These are phyloP conservation scores for Drosophila macrospina DNA, from an alignment of 2,888 invertebrate species.

Conservation along the genomic window DNA sequence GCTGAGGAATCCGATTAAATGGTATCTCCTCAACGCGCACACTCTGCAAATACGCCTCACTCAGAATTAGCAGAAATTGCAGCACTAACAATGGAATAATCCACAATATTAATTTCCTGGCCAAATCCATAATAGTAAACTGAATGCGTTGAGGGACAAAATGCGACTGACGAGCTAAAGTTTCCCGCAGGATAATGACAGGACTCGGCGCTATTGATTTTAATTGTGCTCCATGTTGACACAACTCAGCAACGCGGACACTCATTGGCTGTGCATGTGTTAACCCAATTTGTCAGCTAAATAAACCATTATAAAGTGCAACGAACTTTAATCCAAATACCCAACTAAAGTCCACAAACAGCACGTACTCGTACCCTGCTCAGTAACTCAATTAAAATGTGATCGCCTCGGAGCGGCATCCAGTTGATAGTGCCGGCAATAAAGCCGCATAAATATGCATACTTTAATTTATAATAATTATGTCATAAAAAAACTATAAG, in stretches of 20 bases:
- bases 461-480: not conserved
- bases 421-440: constrained; percentile 6
- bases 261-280: constrained; percentile 44
- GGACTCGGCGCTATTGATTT: constrained; percentile 68
- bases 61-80: constrained; percentile 52
- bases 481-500: not conserved
- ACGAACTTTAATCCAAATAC: constrained; percentile 50
- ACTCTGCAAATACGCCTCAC: constrained; percentile 72
- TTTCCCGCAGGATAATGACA: constrained; percentile 43
- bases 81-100: constrained; percentile 71
- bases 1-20: constrained; percentile 51
- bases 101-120: constrained; percentile 52
- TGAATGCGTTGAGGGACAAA: constrained; percentile 9
- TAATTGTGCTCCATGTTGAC: constrained; percentile 49
- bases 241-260: constrained; percentile 32
- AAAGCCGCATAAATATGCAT: constrained; percentile 21
- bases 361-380: constrained; percentile 9
- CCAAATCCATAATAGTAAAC: constrained; percentile 52
- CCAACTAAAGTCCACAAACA: constrained; percentile 4
- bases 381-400: not conserved
- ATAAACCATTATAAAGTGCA: constrained; percentile 39
- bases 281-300: constrained; percentile 42
- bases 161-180: constrained; percentile 54
- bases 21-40: constrained; percentile 79
- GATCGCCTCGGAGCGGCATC: constrained; percentile 2